These are phyloP conservation scores for Coreius guichenoti DNA, from an alignment of 2,797 vertebrate genomes.

Conservation along the genomic window DNA sequence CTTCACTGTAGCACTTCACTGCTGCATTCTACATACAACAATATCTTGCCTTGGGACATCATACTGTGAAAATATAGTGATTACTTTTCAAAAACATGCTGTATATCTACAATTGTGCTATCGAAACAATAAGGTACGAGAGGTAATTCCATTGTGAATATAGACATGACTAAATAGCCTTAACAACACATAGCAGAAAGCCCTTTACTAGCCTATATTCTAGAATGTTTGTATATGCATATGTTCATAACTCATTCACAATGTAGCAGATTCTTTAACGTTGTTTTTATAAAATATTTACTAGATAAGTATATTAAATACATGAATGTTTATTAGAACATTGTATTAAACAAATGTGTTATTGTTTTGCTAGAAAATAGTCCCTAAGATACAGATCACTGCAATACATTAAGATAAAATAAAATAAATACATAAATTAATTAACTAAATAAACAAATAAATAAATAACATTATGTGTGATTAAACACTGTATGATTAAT, in stretches of 20 bases:
- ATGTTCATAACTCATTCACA: not conserved
- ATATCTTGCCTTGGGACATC: constrained; percentile 32
- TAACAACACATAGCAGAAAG: not conserved
- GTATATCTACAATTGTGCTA: not conserved
- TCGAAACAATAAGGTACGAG: not conserved
- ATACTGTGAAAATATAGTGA: constrained; percentile 19
- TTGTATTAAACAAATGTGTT: not conserved
- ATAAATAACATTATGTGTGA: not conserved
- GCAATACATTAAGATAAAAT: no score
- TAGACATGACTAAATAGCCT: not conserved
- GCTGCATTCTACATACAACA: constrained; percentile 37
- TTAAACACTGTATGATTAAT: not conserved
- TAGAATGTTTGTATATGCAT: not conserved
- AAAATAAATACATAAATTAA: no score
- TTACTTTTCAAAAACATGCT: not conserved
- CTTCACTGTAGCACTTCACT: constrained; percentile 47
- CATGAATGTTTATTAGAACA: not conserved
- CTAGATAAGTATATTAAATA: not conserved
- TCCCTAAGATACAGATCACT: not conserved
- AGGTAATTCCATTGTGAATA: not conserved
- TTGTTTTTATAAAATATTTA: not conserved
- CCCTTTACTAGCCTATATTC: not conserved
- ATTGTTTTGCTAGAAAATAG: no score
- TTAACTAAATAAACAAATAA: not conserved
- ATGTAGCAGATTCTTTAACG: not conserved